A percentile compares a stretch with the other conserved stretches of the same genome.
Evolutionary conservation across 2,888 invertebrate species (phyloP).

Genomic region (Lasius platythorax): DNA sequence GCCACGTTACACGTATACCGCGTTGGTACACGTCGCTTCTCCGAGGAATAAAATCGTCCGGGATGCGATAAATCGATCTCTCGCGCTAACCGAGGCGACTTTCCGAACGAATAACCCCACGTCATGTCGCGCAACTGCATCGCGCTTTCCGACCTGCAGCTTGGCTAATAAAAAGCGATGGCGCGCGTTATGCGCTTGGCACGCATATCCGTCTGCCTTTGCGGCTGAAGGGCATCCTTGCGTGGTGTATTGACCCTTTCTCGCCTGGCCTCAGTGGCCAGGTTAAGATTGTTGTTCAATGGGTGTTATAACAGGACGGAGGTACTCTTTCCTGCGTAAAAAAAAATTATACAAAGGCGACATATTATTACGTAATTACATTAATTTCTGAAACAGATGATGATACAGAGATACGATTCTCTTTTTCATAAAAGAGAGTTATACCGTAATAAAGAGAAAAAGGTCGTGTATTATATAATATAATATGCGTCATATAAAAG

Average conservation of each 20-base stretch:
- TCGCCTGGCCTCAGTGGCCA: not conserved
- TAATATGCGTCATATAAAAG: not conserved
- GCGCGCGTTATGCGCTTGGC: constrained; percentile 41
- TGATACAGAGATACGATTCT: not conserved
- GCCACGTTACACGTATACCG: not conserved
- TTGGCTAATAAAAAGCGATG: constrained; percentile 36
- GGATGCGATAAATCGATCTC: constrained; percentile 62
- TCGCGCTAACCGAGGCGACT: constrained; percentile 33
- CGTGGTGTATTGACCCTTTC: constrained; percentile 26
- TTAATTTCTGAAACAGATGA: not conserved
- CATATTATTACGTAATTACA: too few relatives aligned
- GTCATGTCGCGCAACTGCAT: constrained; percentile 30
- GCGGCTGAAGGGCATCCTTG: constrained; percentile 31
- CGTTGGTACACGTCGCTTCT: constrained; percentile 17
- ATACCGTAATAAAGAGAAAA: constrained; percentile 8
- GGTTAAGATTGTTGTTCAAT: not conserved
- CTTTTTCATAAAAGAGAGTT: not conserved
- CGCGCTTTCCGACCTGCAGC: constrained; percentile 15
- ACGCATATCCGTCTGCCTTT: not conserved
- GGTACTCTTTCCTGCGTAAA: not conserved
- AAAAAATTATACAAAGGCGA: not conserved
- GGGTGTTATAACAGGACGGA: not conserved
- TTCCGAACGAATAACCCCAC: constrained; percentile 33
- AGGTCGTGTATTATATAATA: not conserved
- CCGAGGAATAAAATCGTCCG: constrained; percentile 48